Conservation (phyloP, 2,797 vertebrate genomes). For the Betta splendens region DNA sequence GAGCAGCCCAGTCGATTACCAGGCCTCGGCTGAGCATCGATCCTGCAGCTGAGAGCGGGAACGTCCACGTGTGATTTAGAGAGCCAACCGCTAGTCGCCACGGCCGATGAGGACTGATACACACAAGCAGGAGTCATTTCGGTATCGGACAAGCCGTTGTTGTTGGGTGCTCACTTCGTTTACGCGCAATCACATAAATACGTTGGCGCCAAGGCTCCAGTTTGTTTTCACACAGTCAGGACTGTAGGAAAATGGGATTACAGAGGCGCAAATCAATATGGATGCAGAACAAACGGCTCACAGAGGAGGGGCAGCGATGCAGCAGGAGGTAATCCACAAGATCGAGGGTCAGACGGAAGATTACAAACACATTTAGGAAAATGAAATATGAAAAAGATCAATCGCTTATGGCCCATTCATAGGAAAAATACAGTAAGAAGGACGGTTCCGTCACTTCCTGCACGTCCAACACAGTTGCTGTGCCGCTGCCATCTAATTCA, state of each 20-base stretch:
- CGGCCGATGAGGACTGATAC: constrained; percentile 13
- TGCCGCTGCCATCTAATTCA: too few relatives aligned
- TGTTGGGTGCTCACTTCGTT: constrained; percentile 9
- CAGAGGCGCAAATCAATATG: constrained; percentile 24
- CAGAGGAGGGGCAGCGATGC: too few relatives aligned
- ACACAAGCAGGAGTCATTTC: constrained; percentile 38
- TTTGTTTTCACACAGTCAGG: constrained; percentile 26
- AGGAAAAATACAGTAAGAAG: too few relatives aligned
- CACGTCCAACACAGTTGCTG: too few relatives aligned
- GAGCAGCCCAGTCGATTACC: constrained; percentile 32
- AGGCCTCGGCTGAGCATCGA: constrained; percentile 40
- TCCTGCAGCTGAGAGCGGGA: constrained; percentile 33
- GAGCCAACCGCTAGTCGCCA: constrained; percentile 4
- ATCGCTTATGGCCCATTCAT: too few relatives aligned
- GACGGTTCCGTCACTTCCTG: too few relatives aligned
- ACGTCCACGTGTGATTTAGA: constrained; percentile 52
- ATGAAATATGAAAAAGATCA: constrained; percentile 2
- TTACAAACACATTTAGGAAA: neutral
- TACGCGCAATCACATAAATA: constrained; percentile 1
- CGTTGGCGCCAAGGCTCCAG: neutral
- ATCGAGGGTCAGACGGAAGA: neutral
- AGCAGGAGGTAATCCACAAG: neutral
- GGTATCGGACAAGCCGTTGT: constrained; percentile 33
- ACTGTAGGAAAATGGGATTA: constrained; percentile 33
- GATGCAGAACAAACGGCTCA: too few relatives aligned